Percentiles rank a stretch among this genome's conserved stretches.
phyloP scores from a whole-genome alignment of 2,888 invertebrate genomes.

The Camptogramma bilineatum region DNA sequence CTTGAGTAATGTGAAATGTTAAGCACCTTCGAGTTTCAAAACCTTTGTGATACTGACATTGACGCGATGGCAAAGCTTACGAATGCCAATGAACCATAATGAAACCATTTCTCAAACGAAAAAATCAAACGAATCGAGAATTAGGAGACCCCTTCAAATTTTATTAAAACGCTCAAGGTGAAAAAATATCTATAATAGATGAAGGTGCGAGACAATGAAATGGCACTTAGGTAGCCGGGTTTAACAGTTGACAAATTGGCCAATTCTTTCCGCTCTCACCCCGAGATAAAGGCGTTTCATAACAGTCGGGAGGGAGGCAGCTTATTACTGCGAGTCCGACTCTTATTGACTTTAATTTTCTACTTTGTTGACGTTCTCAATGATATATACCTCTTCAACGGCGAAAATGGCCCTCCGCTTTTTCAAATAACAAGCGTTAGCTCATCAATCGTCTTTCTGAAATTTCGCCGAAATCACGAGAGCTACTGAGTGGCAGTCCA shows the following conservation, averaged over 20 bases:
- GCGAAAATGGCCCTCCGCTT: constrained; percentile 80
- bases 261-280: constrained; percentile 69
- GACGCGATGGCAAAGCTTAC: constrained; percentile 13
- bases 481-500: constrained; percentile 67
- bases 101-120: constrained; percentile 18
- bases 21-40: constrained; percentile 11
- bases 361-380: constrained; percentile 81
- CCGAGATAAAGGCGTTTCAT: constrained; percentile 70
- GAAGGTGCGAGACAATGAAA: constrained; percentile 72
- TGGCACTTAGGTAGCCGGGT: constrained; percentile 68
- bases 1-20: background rate
- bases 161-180: constrained; percentile 58
- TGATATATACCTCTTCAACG: constrained; percentile 79
- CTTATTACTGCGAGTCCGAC: constrained; percentile 69
- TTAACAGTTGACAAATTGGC: constrained; percentile 77
- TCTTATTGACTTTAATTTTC: constrained; percentile 84
- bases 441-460: constrained; percentile 74
- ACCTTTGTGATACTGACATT: constrained; percentile 11
- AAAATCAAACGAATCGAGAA: constrained; percentile 32
- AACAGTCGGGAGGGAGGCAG: constrained; percentile 63
- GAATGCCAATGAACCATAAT: constrained; percentile 13
- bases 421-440: constrained; percentile 82
- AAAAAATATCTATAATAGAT: constrained; percentile 55
- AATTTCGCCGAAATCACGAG: constrained; percentile 78
- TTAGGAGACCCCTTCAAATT: constrained; percentile 37